Base-by-base conservation (phyloP, 1,140 invertebrate genomes). In the Dendrolimus punctatus region DNA sequence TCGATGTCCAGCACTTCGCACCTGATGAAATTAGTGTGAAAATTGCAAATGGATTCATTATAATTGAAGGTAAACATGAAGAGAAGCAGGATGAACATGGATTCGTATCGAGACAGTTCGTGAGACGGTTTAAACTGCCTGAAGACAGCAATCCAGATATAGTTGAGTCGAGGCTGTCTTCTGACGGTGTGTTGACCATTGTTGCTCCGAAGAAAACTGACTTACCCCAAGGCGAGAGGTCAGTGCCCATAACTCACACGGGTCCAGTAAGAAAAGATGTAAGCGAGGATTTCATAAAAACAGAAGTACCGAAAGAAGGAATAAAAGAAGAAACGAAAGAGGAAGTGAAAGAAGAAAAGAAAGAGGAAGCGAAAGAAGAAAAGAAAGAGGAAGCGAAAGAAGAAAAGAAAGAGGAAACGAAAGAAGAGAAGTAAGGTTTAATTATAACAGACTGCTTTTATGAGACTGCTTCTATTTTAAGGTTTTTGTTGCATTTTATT, bases 1-100 rank as follows among this genome's bases (percentile, higher is more conserved):
- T 95, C 57, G 95, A 97, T 67, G 94, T 97, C 2, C 91, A 95
- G 42, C 95, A 97, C 59, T 98, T 97, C 73, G 88, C 91, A 41
- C 95, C 95, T 0, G 91, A 93, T 49, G 95, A 98, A 77, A 92
- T 98, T 9, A 90, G 90, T 6, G 94, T 98, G 0, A 96, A 95
- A 71, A 94, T 91, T 1, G 89, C 91, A 5, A 93, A 95, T 56
- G 92, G 92, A 39, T 88, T 75, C 6, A 87, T 94, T 2, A 74
- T 93, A 1, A 87, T 95, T 2, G 91, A 93, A 66, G 93, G 90
- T 0, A 95, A 93, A 71, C 93, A 95, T 55, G 92, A 95, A 64
- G 93, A 95, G 59, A 93, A 92, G 48, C 83, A 91, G 55, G 94
- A 95, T 55, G 90, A 93, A 45, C 92, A 94, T 59, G 94, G 94